Evolutionary conservation across 2,797 vertebrate species (phyloP).

Genomic region (Threskiornis aethiopicus): DNA sequence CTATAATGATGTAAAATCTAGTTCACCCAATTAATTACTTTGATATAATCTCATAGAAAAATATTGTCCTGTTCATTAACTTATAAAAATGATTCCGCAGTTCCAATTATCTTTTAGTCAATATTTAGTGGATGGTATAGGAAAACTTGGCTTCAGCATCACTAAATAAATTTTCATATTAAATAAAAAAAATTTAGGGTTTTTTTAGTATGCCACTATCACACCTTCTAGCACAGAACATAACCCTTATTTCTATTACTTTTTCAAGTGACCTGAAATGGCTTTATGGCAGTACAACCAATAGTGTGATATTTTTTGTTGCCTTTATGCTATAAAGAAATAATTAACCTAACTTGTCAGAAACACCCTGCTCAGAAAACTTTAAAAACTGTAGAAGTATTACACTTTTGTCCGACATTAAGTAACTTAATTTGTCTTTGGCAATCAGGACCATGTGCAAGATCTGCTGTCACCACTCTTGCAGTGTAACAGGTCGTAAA

Average conservation of each 20-base stretch:
- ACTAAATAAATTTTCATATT: neutral
- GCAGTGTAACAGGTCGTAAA: accelerated
- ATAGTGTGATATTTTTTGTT: neutral
- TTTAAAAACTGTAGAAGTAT: neutral
- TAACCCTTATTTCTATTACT: neutral
- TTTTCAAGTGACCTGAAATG: neutral
- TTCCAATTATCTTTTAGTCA: neutral
- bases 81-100: neutral
- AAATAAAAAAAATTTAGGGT: neutral
- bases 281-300: neutral
- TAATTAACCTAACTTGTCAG: neutral
- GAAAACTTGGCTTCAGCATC: neutral
- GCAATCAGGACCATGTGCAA: neutral
- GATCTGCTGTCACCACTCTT: neutral
- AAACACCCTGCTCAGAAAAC: neutral
- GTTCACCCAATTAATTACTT: neutral
- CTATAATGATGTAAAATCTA: neutral
- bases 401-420: neutral
- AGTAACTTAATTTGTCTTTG: neutral
- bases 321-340: neutral
- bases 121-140: neutral
- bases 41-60: neutral
- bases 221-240: neutral
- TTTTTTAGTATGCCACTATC: neutral
- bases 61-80: neutral